Percentiles rank a stretch among this genome's conserved stretches.
Conservation (phyloP, 2,113 vertebrate genomes). For the Erpornis zantholeuca region DNA sequence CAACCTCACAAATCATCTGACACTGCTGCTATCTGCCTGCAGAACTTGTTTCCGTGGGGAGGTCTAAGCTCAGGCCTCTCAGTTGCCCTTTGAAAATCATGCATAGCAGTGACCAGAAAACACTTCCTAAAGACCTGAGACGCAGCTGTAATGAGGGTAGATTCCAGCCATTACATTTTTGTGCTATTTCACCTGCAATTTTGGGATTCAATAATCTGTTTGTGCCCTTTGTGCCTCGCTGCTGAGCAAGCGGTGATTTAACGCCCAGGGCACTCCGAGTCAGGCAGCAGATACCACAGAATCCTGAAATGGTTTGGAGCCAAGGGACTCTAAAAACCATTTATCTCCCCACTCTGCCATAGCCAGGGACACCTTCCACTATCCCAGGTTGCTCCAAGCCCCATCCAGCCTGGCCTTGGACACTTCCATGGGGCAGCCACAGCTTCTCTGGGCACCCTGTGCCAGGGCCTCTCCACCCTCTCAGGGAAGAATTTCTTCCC, state of each 20-base stretch:
- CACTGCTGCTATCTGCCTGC: background rate
- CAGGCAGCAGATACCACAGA: background rate
- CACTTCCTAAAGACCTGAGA: background rate
- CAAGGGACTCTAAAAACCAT: background rate
- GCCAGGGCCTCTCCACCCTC: accelerated
- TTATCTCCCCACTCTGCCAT: background rate
- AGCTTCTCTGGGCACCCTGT: background rate
- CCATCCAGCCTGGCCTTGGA: accelerated
- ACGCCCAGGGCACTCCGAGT: accelerated
- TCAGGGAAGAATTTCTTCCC: background rate
- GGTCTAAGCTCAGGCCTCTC: background rate
- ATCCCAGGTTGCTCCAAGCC: accelerated
- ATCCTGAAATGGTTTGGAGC: background rate
- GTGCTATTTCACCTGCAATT: background rate
- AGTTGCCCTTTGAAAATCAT: background rate
- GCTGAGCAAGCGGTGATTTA: background rate
- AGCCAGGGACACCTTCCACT: background rate
- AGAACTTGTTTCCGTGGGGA: background rate
- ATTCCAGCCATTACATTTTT: background rate
- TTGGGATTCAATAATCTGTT: background rate
- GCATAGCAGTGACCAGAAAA: background rate
- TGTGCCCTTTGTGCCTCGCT: background rate
- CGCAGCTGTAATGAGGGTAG: background rate
- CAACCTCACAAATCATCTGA: background rate
- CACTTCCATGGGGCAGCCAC: background rate